These are phyloP conservation scores for Macropus fuliginosus DNA, from an alignment of 2,797 vertebrate species.

Conservation along the genomic window DNA sequence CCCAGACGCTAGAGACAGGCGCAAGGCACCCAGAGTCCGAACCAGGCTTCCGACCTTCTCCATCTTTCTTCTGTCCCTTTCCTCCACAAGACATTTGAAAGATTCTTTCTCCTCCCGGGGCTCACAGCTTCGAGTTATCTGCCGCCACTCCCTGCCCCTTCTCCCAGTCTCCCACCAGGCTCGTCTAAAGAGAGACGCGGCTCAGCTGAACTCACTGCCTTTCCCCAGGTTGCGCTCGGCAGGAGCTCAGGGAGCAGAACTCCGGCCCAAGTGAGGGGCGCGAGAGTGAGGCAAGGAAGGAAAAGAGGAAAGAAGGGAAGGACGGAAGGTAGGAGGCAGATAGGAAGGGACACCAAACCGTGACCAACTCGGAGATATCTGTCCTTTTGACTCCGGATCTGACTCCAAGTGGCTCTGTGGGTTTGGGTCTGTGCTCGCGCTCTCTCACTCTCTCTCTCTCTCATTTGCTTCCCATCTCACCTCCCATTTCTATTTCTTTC, in stretches of 20 bases:
- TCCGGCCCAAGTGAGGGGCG: constrained; percentile 78
- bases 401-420: constrained; percentile 4
- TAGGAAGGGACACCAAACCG: constrained; percentile 63
- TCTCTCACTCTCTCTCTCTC: not conserved
- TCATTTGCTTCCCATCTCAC: not conserved
- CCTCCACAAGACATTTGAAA: not conserved
- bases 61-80: not conserved
- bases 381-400: not conserved
- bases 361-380: constrained; percentile 74
- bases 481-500: not conserved
- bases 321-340: not conserved
- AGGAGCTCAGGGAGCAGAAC: constrained; percentile 72
- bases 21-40: not conserved
- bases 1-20: not conserved
- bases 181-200: constrained; percentile 76
- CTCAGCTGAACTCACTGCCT: constrained; percentile 79
- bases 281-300: not conserved
- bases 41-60: not conserved
- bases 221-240: constrained; percentile 41
- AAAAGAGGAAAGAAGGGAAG: not conserved
- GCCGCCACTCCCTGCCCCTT: constrained; percentile 37
- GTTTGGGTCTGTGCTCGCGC: not conserved
- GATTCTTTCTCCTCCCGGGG: constrained; percentile 34
- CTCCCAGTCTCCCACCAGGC: not conserved
- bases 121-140: constrained; percentile 75